phyloP scores from a whole-genome alignment of 2,797 vertebrate species.

The Momotus momota region DNA sequence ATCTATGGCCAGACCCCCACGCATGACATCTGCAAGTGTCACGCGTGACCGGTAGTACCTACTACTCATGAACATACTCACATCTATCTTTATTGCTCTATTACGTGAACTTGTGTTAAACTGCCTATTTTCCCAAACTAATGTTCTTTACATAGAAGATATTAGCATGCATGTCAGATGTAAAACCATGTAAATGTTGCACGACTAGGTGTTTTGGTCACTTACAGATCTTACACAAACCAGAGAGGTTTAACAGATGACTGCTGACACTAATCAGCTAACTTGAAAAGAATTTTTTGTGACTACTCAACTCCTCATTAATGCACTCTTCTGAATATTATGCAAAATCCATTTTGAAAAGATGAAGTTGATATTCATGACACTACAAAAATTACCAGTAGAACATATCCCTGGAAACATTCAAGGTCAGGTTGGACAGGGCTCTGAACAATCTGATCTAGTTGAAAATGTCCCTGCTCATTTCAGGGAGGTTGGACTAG shows the following conservation, averaged over 20 bases:
- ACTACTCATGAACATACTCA: not conserved
- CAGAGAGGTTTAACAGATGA: not conserved
- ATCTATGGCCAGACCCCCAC: not conserved
- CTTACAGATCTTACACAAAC: not conserved
- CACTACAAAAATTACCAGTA: not conserved
- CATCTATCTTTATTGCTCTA: not conserved
- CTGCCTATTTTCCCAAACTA: not conserved
- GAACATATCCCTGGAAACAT: not conserved
- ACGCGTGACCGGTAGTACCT: not conserved
- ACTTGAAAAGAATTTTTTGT: not conserved
- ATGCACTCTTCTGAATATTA: not conserved
- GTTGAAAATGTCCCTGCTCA: not conserved
- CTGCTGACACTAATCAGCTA: not conserved
- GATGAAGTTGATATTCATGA: not conserved
- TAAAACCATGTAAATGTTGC: not conserved
- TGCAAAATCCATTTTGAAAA: not conserved
- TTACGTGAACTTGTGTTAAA: not conserved
- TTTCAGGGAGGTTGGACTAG: not conserved
- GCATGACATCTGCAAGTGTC: not conserved
- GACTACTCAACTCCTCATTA: not conserved
- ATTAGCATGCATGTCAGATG: not conserved
- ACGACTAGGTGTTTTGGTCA: not conserved
- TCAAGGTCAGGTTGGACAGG: not conserved
- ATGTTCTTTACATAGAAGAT: not conserved
- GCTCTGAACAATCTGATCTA: not conserved